Conservation (phyloP, 1,140 invertebrate species). For the Bacillus rossius region DNA sequence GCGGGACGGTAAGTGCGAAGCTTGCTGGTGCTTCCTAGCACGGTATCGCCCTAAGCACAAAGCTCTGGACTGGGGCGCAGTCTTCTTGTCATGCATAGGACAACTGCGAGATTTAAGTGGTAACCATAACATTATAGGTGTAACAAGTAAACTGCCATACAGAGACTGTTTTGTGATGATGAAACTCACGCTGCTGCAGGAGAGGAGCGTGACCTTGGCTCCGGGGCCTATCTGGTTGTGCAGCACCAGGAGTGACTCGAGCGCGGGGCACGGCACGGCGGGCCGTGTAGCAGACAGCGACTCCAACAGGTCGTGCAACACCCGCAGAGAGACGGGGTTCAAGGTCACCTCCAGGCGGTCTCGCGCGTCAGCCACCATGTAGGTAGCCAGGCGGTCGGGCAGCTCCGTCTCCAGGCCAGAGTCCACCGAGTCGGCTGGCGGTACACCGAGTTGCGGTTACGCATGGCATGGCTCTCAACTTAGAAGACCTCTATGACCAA, state of each 20-base stretch:
- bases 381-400: conserved; percentile 50
- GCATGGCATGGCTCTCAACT: too few relatives aligned
- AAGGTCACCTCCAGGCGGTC: conserved; percentile 63
- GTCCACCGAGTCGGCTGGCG: conserved; percentile 25
- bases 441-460: background rate
- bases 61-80: too few relatives aligned
- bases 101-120: too few relatives aligned
- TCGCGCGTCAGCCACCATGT: conserved; percentile 60
- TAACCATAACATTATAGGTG: too few relatives aligned
- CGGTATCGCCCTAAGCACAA: too few relatives aligned
- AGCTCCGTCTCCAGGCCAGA: conserved; percentile 46
- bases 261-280: conserved; percentile 21
- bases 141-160: too few relatives aligned
- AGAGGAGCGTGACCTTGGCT: conserved; percentile 48
- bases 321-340: conserved; percentile 54
- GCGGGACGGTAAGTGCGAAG: too few relatives aligned
- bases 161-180: too few relatives aligned
- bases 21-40: too few relatives aligned
- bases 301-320: conserved; percentile 53
- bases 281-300: conserved; percentile 39
- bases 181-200: conserved; percentile 16
- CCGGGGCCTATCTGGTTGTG: conserved; percentile 54
- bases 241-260: conserved; percentile 39
- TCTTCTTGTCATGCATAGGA: too few relatives aligned
- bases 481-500: too few relatives aligned